These are phyloP conservation scores for Atlantisia rogersi DNA, from an alignment of 2,113 vertebrate species.

Conservation along the genomic window DNA sequence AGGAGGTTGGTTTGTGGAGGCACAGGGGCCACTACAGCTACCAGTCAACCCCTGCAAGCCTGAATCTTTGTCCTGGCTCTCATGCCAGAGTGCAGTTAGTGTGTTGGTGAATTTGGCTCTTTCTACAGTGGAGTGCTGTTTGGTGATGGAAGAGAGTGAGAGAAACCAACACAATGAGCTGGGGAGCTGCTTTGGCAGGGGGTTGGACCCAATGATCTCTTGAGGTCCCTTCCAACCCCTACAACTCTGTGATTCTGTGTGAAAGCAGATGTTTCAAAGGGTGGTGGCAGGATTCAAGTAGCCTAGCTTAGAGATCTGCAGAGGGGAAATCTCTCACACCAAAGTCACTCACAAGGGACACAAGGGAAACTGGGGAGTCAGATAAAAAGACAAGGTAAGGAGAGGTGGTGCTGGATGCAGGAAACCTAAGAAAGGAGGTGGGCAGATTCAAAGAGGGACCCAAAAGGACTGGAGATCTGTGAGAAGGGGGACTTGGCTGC, in stretches of 20 bases:
- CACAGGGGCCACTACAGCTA: neutral
- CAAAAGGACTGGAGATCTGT: neutral
- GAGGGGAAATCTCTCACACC: neutral
- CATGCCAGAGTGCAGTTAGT: neutral
- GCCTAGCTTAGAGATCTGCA: neutral
- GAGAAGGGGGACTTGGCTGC: neutral
- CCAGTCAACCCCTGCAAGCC: neutral
- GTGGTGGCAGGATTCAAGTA: neutral
- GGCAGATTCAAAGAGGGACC: neutral
- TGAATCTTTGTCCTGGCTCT: neutral
- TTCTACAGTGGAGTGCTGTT: neutral
- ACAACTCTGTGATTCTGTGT: too few relatives aligned
- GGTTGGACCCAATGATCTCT: too few relatives aligned
- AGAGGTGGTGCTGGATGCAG: neutral
- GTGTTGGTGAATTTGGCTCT: neutral
- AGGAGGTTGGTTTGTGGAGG: neutral
- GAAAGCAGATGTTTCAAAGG: neutral
- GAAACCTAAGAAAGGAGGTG: neutral
- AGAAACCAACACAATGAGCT: neutral
- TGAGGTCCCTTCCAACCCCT: too few relatives aligned
- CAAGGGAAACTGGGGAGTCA: neutral
- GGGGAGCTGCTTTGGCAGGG: too few relatives aligned
- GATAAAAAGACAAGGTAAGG: neutral
- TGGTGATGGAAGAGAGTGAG: neutral
- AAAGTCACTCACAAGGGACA: neutral